Conservation (phyloP, 2,888 invertebrate species). For the Yponomeuta sedellus region DNA sequence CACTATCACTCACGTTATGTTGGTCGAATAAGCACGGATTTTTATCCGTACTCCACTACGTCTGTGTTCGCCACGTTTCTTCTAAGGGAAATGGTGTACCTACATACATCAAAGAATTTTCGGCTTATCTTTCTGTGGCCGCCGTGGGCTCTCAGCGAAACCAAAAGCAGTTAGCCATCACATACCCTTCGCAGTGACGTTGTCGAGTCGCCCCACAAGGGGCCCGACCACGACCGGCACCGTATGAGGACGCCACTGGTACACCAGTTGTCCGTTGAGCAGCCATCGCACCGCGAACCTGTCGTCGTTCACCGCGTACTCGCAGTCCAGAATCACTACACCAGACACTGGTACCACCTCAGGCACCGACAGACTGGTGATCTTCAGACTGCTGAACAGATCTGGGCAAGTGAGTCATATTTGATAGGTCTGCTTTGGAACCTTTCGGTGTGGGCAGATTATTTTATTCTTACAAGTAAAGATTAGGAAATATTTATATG, state of each 20-base stretch:
- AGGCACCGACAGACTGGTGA: slow-evolving; percentile 35
- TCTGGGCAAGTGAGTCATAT: slow-evolving; percentile 12
- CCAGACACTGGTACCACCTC: slow-evolving; percentile 29
- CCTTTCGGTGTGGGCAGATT: no score
- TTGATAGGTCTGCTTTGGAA: no score
- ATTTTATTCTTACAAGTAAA: no score
- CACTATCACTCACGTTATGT: no score
- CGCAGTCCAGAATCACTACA: slow-evolving; percentile 32
- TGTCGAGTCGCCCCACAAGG: slow-evolving; percentile 29
- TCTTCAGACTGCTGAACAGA: slow-evolving; percentile 28
- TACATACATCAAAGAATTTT: no score
- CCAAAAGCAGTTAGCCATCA: background rate
- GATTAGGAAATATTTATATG: no score
- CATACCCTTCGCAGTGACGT: slow-evolving; percentile 29
- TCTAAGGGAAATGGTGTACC: no score
- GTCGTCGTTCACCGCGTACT: slow-evolving; percentile 28
- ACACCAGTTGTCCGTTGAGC: slow-evolving; percentile 29
- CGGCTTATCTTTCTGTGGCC: no score
- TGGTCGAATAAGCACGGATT: no score
- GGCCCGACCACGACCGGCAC: slow-evolving; percentile 27
- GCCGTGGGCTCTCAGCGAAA: no score
- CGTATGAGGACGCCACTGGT: slow-evolving; percentile 30
- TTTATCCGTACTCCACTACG: no score
- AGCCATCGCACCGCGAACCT: slow-evolving; percentile 34
- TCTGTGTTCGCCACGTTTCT: no score